Evolutionary conservation across 2,888 invertebrate genomes (phyloP).

Genomic region (Tyria jacobaeae): DNA sequence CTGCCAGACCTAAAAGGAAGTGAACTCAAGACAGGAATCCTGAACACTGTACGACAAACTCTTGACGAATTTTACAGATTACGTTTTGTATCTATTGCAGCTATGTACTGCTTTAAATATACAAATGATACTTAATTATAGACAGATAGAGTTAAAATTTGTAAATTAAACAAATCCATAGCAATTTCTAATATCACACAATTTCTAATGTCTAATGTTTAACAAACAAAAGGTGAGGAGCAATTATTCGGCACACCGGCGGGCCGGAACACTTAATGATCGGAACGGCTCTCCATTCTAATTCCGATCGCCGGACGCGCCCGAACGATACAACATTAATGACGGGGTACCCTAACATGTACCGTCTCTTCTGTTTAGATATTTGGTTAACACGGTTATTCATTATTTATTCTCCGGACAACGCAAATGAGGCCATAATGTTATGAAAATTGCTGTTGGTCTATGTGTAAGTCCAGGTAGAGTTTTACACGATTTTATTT

Average conservation of each 20-base stretch:
- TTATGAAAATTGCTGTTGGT: not conserved
- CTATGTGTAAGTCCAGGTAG: too few relatives aligned
- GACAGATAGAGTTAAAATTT: too few relatives aligned
- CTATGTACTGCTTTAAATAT: too few relatives aligned
- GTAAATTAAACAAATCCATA: constrained; percentile 1
- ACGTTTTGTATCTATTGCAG: too few relatives aligned
- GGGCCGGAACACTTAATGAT: constrained; percentile 60
- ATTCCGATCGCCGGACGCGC: constrained; percentile 52
- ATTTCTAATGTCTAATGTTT: constrained; percentile 33
- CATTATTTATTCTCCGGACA: not conserved
- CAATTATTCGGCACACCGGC: constrained; percentile 47
- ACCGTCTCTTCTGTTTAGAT: constrained; percentile 43
- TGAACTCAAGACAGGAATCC: too few relatives aligned
- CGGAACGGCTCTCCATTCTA: constrained; percentile 58
- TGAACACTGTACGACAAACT: too few relatives aligned
- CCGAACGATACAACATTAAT: constrained; percentile 43
- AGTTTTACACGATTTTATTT: too few relatives aligned
- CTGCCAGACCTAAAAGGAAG: too few relatives aligned
- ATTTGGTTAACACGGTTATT: not conserved
- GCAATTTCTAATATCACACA: constrained; percentile 32
- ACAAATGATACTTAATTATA: too few relatives aligned
- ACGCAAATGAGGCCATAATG: too few relatives aligned
- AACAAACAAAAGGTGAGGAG: constrained; percentile 45
- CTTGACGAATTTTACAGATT: too few relatives aligned
- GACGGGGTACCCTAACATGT: constrained; percentile 25